Conservation (phyloP, 2,797 vertebrate genomes). For the Crocodylus rhombifer region DNA sequence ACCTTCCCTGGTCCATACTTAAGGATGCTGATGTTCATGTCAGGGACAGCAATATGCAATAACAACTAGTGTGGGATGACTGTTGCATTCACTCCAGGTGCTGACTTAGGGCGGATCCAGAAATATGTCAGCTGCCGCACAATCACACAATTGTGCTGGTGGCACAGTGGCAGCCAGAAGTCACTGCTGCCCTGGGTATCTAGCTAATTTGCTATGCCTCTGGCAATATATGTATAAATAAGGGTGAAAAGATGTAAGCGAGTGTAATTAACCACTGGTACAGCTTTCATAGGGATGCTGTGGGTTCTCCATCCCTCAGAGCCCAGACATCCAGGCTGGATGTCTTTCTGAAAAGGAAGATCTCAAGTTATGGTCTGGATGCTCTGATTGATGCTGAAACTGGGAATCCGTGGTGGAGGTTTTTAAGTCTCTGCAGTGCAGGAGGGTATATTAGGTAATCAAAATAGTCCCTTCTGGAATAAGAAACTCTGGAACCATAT, state of each 20-base stretch:
- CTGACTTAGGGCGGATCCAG: too few species aligned
- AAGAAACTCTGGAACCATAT: background rate
- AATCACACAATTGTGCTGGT: background rate
- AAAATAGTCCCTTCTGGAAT: background rate
- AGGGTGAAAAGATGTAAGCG: background rate
- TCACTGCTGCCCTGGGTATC: background rate
- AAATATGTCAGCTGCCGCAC: too few species aligned
- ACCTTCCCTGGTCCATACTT: accelerated
- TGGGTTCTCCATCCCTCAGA: background rate
- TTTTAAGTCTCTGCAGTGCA: background rate
- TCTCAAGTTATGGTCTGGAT: background rate
- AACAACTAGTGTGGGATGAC: too few species aligned
- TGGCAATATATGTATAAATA: background rate
- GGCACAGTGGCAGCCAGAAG: background rate
- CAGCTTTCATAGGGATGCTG: background rate
- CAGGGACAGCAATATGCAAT: background rate
- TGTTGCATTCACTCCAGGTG: accelerated
- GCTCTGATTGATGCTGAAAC: background rate
- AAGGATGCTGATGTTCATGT: accelerated
- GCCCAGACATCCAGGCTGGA: background rate
- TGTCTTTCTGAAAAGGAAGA: background rate
- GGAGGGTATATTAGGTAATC: background rate
- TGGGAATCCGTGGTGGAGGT: background rate
- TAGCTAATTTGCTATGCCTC: too few species aligned
- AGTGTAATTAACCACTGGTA: background rate